Evolutionary conservation across 2,113 vertebrate genomes (phyloP).

Genomic region (Caranx melampygus): DNA sequence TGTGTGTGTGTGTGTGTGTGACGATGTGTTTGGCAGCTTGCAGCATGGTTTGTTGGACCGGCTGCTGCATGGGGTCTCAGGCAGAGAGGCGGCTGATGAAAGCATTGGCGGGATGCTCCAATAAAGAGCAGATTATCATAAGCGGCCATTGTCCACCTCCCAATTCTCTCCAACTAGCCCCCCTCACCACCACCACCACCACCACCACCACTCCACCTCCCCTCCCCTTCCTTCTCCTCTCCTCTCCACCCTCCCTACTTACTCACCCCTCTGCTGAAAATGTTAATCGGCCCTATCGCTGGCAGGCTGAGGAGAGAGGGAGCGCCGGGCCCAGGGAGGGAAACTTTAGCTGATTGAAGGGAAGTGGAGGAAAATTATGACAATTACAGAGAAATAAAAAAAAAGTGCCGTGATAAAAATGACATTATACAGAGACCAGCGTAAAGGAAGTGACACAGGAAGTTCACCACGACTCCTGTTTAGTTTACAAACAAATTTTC

Average conservation of each 20-base stretch:
- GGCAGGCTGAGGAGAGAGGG: slow-evolving; percentile 81
- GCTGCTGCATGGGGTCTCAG: slow-evolving; percentile 72
- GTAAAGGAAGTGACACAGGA: background rate
- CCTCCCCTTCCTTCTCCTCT: too few species aligned
- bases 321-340: background rate
- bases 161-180: slow-evolving; percentile 67
- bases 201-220: too few species aligned
- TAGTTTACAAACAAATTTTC: slow-evolving; percentile 64
- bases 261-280: slow-evolving; percentile 86
- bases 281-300: slow-evolving; percentile 93
- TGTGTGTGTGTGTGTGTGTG: slow-evolving; percentile 22
- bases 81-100: slow-evolving; percentile 81
- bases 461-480: slow-evolving; percentile 16
- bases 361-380: slow-evolving; percentile 8
- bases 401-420: background rate
- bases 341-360: slow-evolving; percentile 50
- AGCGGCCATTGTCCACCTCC: slow-evolving; percentile 83
- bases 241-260: slow-evolving; percentile 6
- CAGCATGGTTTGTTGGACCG: slow-evolving; percentile 57
- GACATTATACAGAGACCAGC: slow-evolving; percentile 18
- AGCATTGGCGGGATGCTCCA: slow-evolving; percentile 86
- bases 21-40: slow-evolving; percentile 61
- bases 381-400: background rate
- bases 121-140: slow-evolving; percentile 95
- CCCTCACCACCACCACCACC: slow-evolving; percentile 60